These are phyloP conservation scores for Drosophila lini DNA, from an alignment of 1,140 invertebrate species.

Conservation along the genomic window DNA sequence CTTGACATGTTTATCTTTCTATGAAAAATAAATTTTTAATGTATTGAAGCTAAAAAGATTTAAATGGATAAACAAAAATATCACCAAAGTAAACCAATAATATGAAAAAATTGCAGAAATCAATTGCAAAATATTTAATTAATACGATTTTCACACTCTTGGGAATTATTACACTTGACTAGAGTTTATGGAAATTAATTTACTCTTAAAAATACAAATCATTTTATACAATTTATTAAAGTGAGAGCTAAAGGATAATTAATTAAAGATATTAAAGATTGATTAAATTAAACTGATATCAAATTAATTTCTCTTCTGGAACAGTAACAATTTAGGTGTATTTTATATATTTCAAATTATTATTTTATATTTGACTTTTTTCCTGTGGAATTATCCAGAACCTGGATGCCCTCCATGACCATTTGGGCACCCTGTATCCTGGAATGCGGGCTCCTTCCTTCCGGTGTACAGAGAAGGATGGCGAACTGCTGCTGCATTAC, in stretches of 20 bases:
- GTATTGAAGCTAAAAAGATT: background rate
- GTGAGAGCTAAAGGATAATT: no score
- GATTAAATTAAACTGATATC: background rate
- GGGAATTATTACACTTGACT: background rate
- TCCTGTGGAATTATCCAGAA: conserved; percentile 87
- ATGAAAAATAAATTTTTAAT: background rate
- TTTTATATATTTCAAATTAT: background rate
- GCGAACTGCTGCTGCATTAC: conserved; percentile 94
- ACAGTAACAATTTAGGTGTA: background rate
- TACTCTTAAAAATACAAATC: no score
- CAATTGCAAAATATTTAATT: background rate
- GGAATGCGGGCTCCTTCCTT: conserved; percentile 97
- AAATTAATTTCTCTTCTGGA: background rate
- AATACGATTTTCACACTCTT: background rate
- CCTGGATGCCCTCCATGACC: conserved; percentile 96
- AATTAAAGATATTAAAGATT: background rate
- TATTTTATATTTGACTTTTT: background rate
- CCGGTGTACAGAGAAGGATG: conserved; percentile 95
- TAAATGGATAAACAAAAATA: background rate
- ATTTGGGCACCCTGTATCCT: conserved; percentile 95
- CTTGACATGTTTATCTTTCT: no score
- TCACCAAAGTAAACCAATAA: background rate
- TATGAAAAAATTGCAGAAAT: background rate
- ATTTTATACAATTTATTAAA: no score
- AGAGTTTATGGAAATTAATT: background rate